A percentile compares a stretch with the other conserved stretches of the same genome.
These are phyloP conservation scores for Cervus canadensis DNA, from an alignment of 2,113 vertebrate species.

Conservation along the genomic window DNA sequence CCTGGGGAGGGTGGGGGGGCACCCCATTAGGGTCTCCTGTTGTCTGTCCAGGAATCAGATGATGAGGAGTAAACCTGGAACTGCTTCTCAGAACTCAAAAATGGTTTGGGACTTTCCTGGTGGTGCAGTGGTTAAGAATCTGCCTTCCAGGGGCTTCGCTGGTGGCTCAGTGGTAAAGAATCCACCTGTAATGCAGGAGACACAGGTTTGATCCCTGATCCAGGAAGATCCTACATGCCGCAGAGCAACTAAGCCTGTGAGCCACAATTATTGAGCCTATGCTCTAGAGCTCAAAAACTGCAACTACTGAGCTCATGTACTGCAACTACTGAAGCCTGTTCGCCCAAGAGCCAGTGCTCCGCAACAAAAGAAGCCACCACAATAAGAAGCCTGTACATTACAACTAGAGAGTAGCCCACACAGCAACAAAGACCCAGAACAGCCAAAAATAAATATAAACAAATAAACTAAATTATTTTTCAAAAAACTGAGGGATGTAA, in stretches of 20 bases:
- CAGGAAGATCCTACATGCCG: background rate
- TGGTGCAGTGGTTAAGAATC: background rate
- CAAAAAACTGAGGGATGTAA: background rate
- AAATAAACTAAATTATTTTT: background rate
- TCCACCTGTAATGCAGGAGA: background rate
- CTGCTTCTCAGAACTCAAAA: background rate
- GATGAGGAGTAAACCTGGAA: background rate
- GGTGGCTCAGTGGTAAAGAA: background rate
- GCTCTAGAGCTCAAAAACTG: background rate
- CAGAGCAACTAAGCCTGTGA: background rate
- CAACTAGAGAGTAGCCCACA: background rate
- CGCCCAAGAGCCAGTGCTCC: background rate
- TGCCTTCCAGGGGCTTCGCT: background rate
- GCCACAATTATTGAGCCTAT: background rate
- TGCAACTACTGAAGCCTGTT: background rate
- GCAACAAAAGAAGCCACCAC: background rate
- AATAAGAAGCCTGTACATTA: background rate
- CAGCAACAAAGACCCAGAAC: background rate
- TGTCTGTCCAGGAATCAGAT: background rate
- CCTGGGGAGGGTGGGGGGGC: background rate
- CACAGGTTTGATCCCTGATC: too few relatives aligned
- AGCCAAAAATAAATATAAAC: background rate
- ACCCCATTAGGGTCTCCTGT: background rate
- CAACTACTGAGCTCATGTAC: background rate
- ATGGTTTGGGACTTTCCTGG: background rate